Evolutionary conservation across 2,888 invertebrate species (phyloP), one percentile per base, ranked within the genome.

Genomic region (Andrena dorsata): DNA sequence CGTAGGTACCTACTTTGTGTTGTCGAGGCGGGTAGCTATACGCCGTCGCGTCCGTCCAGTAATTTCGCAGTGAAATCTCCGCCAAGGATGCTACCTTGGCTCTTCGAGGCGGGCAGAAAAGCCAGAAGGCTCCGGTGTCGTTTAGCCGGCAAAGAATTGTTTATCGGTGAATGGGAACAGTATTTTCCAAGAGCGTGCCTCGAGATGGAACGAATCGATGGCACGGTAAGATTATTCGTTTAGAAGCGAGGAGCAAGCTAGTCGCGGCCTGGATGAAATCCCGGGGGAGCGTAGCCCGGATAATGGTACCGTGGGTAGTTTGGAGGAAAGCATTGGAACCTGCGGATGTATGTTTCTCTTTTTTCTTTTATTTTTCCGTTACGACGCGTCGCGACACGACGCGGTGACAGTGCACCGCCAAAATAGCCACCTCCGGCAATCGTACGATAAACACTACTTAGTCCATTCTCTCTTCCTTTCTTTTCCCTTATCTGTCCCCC

Each of bases 381-480:
- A 41, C 41, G 41, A 41, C 41, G 41, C 16, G 41, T 2, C 8
- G 35, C 35, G 84, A 78, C 81, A 82, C 82, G 80, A 71, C 63
- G 74, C 84, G 80, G 79, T 84, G 90, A 89, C 88, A 83, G 84
- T 74, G 83, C 86, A 82, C 49, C 86, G 86, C 89, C 84, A 82
- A 89, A 91, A 91, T 87, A 88, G 83, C 83, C 84, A 88, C 89
- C 88, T 86, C 86, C 84, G 90, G 88, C 88, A 85, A 88, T 87
- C 86, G 85, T 75, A 73, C 88, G 87, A 90, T 90, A 90, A 90
- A 90, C 90, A 88, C 85, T 78, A 16, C 16, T 41, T 41, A 75
- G 83, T 86, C 87, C 82, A 86, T 84, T 90, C 82, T 70, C 71
- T 69, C 63, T 65, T 64, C 65, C 20, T 53, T 41, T 73, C 70